These are phyloP conservation scores for Pluvianellus socialis DNA, from an alignment of 2,113 vertebrate genomes.

Conservation along the genomic window DNA sequence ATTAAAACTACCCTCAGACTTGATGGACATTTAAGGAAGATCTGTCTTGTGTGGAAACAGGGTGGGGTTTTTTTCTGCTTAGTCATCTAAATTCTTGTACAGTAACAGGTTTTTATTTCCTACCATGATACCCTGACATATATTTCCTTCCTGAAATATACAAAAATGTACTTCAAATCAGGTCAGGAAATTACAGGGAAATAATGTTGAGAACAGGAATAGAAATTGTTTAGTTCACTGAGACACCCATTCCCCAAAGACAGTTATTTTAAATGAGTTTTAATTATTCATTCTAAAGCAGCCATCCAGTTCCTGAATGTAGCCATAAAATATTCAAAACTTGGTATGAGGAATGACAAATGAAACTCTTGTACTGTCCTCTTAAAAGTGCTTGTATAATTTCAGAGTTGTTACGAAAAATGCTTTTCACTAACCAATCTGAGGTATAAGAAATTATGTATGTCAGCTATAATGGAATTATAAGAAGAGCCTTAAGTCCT, in stretches of 20 bases:
- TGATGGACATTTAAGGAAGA: background rate
- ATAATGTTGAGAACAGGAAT: constrained; percentile 1
- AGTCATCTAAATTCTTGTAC: background rate
- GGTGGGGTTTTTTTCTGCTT: background rate
- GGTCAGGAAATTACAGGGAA: constrained; percentile 25
- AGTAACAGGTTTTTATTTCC: background rate
- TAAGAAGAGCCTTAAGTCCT: background rate
- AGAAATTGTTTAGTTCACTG: constrained; percentile 34
- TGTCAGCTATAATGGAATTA: background rate
- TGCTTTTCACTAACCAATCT: background rate
- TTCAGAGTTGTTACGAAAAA: background rate
- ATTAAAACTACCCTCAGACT: background rate
- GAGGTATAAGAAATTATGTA: background rate
- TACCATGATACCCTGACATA: background rate
- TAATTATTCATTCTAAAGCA: constrained; percentile 55
- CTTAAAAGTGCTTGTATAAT: background rate
- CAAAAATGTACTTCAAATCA: background rate
- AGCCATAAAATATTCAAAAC: constrained; percentile 51
- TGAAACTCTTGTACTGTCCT: constrained; percentile 2
- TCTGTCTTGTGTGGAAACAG: background rate
- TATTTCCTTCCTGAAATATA: background rate
- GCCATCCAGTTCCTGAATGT: constrained; percentile 4
- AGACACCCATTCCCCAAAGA: constrained; percentile 41
- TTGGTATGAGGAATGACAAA: constrained; percentile 46
- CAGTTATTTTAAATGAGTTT: constrained; percentile 39